Evolutionary conservation across 2,113 vertebrate genomes (phyloP).

Genomic region (Protobothrops mucrosquamatus): DNA sequence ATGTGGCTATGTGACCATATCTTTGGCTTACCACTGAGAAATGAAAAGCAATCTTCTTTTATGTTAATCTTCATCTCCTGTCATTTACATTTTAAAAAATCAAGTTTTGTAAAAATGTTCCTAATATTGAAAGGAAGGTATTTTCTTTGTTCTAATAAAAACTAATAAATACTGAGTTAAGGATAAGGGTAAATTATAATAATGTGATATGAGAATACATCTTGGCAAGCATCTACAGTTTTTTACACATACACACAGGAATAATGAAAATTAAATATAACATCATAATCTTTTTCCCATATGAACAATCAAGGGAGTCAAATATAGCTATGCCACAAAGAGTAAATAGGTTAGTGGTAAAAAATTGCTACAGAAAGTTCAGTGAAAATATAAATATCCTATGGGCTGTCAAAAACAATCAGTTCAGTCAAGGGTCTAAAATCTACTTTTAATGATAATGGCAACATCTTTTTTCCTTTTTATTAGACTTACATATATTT

Average conservation of each 20-base stretch:
- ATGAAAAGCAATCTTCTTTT: constrained; percentile 14
- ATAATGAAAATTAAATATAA: constrained; percentile 65
- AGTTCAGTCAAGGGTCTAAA: constrained; percentile 62
- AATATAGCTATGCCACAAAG: constrained; percentile 56
- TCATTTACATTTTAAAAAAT: not conserved
- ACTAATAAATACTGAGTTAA: constrained; percentile 47
- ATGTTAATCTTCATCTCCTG: constrained; percentile 6
- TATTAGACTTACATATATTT: constrained; percentile 70
- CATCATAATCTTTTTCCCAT: constrained; percentile 57
- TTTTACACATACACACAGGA: constrained; percentile 49
- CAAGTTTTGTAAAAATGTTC: not conserved
- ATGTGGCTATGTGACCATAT: not conserved
- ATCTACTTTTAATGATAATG: constrained; percentile 71
- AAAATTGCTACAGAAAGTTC: constrained; percentile 65
- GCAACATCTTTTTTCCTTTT: constrained; percentile 69
- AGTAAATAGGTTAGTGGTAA: constrained; percentile 65
- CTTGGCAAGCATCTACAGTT: constrained; percentile 40
- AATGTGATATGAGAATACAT: constrained; percentile 46
- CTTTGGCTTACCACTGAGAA: not conserved
- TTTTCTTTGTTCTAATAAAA: constrained; percentile 52
- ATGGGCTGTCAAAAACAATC: constrained; percentile 66
- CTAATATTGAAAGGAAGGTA: constrained; percentile 30
- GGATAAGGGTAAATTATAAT: constrained; percentile 54
- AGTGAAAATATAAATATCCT: constrained; percentile 66
- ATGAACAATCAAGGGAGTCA: constrained; percentile 65